Conservation (phyloP, 2,888 invertebrate genomes). For the Uloborus plumipes region DNA sequence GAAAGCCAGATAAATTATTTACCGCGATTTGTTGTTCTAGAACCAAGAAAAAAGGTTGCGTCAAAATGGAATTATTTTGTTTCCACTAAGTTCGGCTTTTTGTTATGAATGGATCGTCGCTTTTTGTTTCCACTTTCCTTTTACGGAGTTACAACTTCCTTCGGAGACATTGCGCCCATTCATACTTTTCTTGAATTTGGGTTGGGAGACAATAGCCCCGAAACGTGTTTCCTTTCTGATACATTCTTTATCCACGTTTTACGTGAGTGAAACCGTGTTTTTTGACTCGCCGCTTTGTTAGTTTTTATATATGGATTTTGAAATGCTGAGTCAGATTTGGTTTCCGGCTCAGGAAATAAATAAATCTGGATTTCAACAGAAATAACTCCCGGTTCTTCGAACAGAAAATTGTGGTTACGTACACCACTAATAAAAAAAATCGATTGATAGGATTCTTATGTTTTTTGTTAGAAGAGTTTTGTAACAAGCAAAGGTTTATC, state of each 20-base stretch:
- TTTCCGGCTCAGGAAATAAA: constrained; percentile 26
- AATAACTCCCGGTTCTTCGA: constrained; percentile 5
- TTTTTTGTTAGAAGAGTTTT: too few species aligned
- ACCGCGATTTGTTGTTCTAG: constrained; percentile 14
- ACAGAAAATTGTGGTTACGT: background rate
- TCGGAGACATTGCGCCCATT: constrained; percentile 19
- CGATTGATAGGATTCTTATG: too few species aligned
- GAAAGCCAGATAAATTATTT: constrained; percentile 8
- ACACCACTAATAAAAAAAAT: background rate
- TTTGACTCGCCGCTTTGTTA: background rate
- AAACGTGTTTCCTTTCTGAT: constrained; percentile 22
- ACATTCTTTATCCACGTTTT: constrained; percentile 27
- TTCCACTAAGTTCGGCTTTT: constrained; percentile 25
- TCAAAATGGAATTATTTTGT: constrained; percentile 32
- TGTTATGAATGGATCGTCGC: constrained; percentile 35
- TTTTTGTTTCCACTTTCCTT: constrained; percentile 34
- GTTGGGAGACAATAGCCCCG: constrained; percentile 26
- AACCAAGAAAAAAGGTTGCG: constrained; percentile 16
- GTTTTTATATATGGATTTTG: constrained; percentile 6
- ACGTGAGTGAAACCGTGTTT: constrained; percentile 11
- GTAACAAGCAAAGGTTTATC: too few species aligned
- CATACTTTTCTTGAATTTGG: constrained; percentile 21
- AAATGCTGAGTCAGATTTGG: constrained; percentile 21
- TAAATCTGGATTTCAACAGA: constrained; percentile 20
- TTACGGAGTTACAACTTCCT: constrained; percentile 39